Evolutionary conservation across 2,113 vertebrate species (phyloP).

Genomic region (Machaerirhynchus nigripectus): DNA sequence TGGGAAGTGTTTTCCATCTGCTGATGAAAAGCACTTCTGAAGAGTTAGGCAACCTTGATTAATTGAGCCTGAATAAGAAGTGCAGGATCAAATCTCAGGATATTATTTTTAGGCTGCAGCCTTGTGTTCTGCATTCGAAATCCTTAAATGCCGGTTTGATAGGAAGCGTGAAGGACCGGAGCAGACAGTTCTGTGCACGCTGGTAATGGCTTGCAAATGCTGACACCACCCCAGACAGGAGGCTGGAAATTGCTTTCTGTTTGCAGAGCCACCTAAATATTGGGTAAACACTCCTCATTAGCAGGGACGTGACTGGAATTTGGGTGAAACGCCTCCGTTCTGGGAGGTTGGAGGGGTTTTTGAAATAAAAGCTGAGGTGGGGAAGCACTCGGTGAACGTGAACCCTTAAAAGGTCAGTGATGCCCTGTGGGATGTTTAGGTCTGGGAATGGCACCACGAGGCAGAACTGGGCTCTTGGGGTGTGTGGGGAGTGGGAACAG

Average conservation of each 20-base stretch:
- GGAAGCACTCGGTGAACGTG: neutral
- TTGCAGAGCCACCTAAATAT: neutral
- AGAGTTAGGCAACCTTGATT: constrained; percentile 46
- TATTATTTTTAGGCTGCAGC: constrained; percentile 49
- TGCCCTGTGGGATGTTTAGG: neutral
- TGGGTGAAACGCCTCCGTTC: neutral
- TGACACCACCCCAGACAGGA: neutral
- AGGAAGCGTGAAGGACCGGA: neutral
- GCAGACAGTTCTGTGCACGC: neutral
- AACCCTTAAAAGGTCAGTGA: accelerated
- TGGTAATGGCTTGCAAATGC: neutral
- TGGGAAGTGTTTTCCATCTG: constrained; percentile 3
- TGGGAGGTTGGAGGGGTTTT: neutral
- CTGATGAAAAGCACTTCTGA: constrained; percentile 39
- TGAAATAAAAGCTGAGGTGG: neutral
- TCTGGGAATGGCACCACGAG: neutral
- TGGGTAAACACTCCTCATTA: neutral
- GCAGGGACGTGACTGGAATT: neutral
- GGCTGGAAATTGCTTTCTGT: constrained; percentile 26
- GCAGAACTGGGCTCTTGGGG: neutral
- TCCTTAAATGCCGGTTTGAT: neutral
- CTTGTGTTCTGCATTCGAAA: constrained; percentile 30
- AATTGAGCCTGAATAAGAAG: constrained; percentile 47
- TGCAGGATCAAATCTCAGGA: constrained; percentile 19
- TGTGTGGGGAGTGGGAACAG: neutral